phyloP scores from a whole-genome alignment of 1,140 invertebrate species.

The Zophobas atratus region DNA sequence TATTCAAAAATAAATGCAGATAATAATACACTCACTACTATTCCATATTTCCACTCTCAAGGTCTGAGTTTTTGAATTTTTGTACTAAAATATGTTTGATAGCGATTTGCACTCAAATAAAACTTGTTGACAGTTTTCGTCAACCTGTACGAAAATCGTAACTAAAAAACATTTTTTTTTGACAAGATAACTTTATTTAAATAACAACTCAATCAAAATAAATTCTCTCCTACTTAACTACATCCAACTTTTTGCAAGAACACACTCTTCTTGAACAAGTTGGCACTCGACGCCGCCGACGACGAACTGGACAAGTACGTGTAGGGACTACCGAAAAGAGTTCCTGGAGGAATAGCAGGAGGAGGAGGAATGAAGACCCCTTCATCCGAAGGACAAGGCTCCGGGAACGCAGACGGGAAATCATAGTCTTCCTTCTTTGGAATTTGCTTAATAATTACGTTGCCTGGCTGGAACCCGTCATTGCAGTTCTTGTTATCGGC shows the following conservation, averaged over 20 bases:
- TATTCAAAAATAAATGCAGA: no score
- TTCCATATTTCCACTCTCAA: no score
- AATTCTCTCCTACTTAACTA: neutral
- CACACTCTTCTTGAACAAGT: conserved; percentile 1
- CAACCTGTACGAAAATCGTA: no score
- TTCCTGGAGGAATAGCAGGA: conserved; percentile 9
- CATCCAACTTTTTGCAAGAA: conserved; percentile 26
- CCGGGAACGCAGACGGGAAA: conserved; percentile 26
- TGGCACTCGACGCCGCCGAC: neutral
- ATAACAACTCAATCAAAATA: neutral
- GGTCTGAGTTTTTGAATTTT: no score
- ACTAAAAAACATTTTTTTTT: neutral
- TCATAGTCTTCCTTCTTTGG: conserved; percentile 36
- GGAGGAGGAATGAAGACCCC: conserved; percentile 13
- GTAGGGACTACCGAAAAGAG: conserved; percentile 14
- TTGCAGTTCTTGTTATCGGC: conserved; percentile 5
- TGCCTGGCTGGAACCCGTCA: conserved; percentile 55
- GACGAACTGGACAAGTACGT: conserved; percentile 26
- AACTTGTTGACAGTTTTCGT: no score
- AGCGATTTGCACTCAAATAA: no score
- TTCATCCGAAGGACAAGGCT: conserved; percentile 36
- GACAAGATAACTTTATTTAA: neutral
- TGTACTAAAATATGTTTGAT: no score
- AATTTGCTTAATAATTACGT: conserved; percentile 49
- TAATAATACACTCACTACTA: no score